Evolutionary conservation across 2,888 invertebrate species (phyloP), one percentile per base, ranked within the genome.

Genomic region (Cheilosia vulpina): DNA sequence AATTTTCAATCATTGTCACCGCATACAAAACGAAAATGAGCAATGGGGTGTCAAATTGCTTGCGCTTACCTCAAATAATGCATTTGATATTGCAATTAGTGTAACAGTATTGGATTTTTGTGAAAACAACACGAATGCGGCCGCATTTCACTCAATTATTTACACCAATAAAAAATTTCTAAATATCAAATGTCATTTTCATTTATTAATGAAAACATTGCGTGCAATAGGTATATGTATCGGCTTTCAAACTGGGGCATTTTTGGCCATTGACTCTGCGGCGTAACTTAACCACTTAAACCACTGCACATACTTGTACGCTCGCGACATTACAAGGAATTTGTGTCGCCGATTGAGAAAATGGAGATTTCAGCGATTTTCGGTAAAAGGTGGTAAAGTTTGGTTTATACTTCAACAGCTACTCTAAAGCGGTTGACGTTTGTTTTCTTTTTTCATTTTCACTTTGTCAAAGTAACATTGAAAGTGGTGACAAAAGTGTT

Each of bases 1-100:
- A 75, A 62, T 63, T 63, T 58, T 53, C 63, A 19, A 45, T 9
- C 66, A 76, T 47, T 66, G 53, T 60, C 17, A 66, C 60, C 65
- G 60, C 72, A 77, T 50, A 15, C 13, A 68, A 27, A 77, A 65
- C 60, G 19, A 47, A 78, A 38, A 4, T 13, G 13, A 38, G 13
- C 0, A 68, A 72, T 68, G n/a, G 52, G n/a, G 72, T 78, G 66
- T 78, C 72, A 68, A 66, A 72, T 73, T 73, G 15, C 83, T 55
- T 27, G 6, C 6, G 27, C 27, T 57, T 21, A 43, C 71, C 21
- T 53, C 34, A 13, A 45, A 31, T 24, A 52, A 43, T 41, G 62
- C 21, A 63, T 47, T 17, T 47, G 6, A 1, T 57, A 38, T 38
- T 43, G 19, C 57, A 60, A 66, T 72, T 60, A 69, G 65, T 45